Evolutionary conservation across 2,113 vertebrate species (phyloP).

Genomic region (Ranitomeya variabilis): DNA sequence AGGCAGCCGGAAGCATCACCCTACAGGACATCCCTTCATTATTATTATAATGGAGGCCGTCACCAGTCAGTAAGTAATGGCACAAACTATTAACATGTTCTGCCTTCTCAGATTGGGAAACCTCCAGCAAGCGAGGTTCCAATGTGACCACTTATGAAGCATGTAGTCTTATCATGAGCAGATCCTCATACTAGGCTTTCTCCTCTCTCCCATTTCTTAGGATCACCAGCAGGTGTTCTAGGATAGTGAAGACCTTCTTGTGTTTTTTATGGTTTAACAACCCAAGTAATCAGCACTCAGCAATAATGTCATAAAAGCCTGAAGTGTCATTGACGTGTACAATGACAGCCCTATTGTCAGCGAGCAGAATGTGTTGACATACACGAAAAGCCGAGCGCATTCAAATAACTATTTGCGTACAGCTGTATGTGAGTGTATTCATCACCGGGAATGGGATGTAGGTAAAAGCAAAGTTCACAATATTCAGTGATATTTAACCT

Average conservation of each 20-base stretch:
- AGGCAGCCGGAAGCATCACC: not conserved
- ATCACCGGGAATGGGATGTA: not conserved
- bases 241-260: not conserved
- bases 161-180: not conserved
- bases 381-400: not conserved
- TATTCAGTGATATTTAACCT: not conserved
- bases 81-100: not conserved
- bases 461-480: not conserved
- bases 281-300: constrained; percentile 7
- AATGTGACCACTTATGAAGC: not conserved
- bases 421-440: constrained; percentile 30
- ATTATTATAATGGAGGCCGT: not conserved
- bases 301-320: not conserved
- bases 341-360: constrained; percentile 18
- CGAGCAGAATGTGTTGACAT: not conserved
- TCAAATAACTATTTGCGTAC: constrained; percentile 34
- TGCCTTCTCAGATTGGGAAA: not conserved
- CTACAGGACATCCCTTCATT: not conserved
- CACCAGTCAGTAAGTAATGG: not conserved
- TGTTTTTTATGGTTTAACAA: not conserved
- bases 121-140: not conserved
- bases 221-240: not conserved
- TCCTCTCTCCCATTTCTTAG: not conserved
- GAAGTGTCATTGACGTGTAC: not conserved
- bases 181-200: not conserved